Evolutionary conservation across 2,113 vertebrate species (phyloP).

Genomic region (Mesoclemmys tuberculata): DNA sequence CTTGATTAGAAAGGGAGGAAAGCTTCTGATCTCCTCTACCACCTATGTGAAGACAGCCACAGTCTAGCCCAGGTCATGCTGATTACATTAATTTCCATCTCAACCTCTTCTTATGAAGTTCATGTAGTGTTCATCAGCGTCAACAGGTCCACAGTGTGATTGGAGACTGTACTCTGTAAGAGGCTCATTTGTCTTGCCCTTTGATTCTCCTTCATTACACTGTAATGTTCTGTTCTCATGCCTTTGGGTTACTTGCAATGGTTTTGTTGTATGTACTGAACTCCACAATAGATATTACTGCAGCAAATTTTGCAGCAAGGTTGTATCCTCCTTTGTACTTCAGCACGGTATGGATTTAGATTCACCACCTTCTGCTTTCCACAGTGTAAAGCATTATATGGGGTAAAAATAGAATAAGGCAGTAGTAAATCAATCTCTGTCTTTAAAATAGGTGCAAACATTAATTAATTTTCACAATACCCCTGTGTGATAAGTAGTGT

Average conservation of each 20-base stretch:
- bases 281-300: background rate
- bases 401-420: background rate
- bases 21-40: rapidly evolving
- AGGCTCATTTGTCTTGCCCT: background rate
- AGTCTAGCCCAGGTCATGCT: background rate
- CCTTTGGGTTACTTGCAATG: background rate
- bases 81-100: background rate
- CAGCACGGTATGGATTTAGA: background rate
- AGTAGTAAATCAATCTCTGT: background rate
- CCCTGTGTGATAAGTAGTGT: background rate
- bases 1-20: rapidly evolving
- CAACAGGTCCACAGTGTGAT: background rate
- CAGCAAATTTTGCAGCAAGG: background rate
- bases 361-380: background rate
- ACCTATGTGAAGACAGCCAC: background rate
- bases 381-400: background rate
- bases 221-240: background rate
- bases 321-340: background rate
- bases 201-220: background rate
- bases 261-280: rapidly evolving
- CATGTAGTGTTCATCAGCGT: background rate
- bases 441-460: background rate
- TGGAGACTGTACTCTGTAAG: background rate
- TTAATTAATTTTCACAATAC: slow-evolving; percentile 24
- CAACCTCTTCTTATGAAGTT: background rate